A percentile compares a stretch with the other conserved stretches of the same genome.
Evolutionary conservation across 2,888 invertebrate genomes (phyloP).

Genomic region (Amblyteles armatorius): DNA sequence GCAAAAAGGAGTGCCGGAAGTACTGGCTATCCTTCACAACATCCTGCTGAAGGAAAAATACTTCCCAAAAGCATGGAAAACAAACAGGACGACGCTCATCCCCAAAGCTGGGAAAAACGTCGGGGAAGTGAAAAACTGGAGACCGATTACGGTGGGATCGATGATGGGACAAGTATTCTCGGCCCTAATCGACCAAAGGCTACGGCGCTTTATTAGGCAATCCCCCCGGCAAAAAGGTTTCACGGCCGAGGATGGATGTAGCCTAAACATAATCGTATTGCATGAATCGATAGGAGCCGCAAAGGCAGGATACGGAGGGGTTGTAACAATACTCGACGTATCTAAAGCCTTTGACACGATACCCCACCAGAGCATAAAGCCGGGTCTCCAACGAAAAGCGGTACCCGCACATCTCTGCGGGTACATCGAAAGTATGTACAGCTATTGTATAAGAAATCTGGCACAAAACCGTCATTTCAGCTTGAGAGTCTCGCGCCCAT

Average conservation of each 20-base stretch:
- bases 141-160: conserved; percentile 78
- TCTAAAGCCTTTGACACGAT: conserved; percentile 73
- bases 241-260: conserved; percentile 72
- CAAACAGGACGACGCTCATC: conserved; percentile 77
- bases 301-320: conserved; percentile 46
- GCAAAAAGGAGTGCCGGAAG: not conserved
- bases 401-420: not conserved
- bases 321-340: conserved; percentile 64
- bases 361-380: conserved; percentile 58
- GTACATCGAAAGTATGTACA: conserved; percentile 31
- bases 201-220: conserved; percentile 43
- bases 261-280: conserved; percentile 57
- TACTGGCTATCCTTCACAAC: conserved; percentile 42
- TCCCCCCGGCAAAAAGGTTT: conserved; percentile 76
- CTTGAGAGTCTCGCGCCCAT: too few species aligned
- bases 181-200: conserved; percentile 71
- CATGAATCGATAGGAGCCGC: conserved; percentile 1
- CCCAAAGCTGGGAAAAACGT: conserved; percentile 77
- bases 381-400: conserved; percentile 38
- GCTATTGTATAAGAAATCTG: too few species aligned
- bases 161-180: conserved; percentile 76
- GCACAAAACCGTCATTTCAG: too few species aligned
- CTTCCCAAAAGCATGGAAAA: conserved; percentile 73
- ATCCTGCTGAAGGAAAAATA: not conserved
- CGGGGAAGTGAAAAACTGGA: conserved; percentile 72